Base-by-base conservation (phyloP, 1,140 invertebrate genomes). In the Dryas iulia region DNA sequence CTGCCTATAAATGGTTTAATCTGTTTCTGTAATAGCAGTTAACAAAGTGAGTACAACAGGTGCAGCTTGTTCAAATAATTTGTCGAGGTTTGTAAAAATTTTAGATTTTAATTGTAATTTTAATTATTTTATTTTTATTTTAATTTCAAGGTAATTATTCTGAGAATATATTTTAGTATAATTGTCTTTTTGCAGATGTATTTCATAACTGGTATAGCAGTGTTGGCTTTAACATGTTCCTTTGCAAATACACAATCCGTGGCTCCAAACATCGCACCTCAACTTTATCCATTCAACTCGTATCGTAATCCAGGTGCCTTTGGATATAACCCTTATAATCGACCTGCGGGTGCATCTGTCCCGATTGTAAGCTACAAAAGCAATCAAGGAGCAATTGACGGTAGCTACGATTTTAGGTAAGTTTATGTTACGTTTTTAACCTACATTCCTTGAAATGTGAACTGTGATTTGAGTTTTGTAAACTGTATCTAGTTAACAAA, bases 331-430 rank as follows among this genome's bases (percentile, higher is more conserved):
- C 79, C 74, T 6, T 86, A 83, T 39, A 81, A 87, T 58, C 81
- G 79, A 63, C 47, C 77, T 21, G 69, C 67, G 8, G 73, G 67
- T 52, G 79, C 82, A 3, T 79, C 77, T 39, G 78, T 83, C 14
- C 90, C 90, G 1, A 91, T 90, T 28, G 28, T 92, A 23, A 81
- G 81, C 26, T 92, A 91, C 59, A 79, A 79, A 0, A 89, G 83
- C 66, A 83, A 87, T 26, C 82, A 85, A 39, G 81, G 77, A 26
- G n/a, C n/a, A n/a, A 69, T 79, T 24, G 87, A 89, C 68, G 89
- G 89, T 61, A 88, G 82, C 35, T 92, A 92, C 62, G 78, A 84
- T 21, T 91, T 82, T 68, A 91, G 87, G 91, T 92, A 59, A 66
- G 65, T 69, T 39, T 33, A 25, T 57, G 10, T n/a, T 25, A 23